phyloP scores from a whole-genome alignment of 2,888 invertebrate genomes.

The Ornithoptera alexandrae region DNA sequence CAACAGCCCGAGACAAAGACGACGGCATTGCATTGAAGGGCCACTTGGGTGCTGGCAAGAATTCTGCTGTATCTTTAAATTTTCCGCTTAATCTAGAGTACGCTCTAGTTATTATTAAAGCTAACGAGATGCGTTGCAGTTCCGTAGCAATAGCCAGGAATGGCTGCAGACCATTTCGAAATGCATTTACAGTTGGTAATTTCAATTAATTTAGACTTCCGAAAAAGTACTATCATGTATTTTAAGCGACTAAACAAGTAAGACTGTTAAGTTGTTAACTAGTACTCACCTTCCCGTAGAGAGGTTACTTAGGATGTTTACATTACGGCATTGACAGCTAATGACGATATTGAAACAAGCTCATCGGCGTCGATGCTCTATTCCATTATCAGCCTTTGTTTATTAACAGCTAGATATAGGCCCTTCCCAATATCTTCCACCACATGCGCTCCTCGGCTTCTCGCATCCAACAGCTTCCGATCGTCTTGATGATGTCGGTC shows the following conservation, averaged over 20 bases:
- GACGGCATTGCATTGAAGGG: slow-evolving; percentile 46
- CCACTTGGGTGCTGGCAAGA: slow-evolving; percentile 71
- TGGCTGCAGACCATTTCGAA: slow-evolving; percentile 7
- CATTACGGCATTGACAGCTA: too few species aligned
- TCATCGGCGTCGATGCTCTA: too few species aligned
- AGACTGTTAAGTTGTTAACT: background rate
- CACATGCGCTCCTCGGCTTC: too few species aligned
- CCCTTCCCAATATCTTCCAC: too few species aligned
- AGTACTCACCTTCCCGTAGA: too few species aligned
- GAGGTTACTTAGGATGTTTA: too few species aligned
- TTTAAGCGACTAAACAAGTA: background rate
- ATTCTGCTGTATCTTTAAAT: slow-evolving; percentile 74
- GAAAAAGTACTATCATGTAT: background rate
- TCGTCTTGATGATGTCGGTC: too few species aligned
- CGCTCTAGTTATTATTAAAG: slow-evolving; percentile 68
- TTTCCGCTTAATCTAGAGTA: slow-evolving; percentile 64
- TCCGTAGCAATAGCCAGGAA: slow-evolving; percentile 4
- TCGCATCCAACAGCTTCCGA: too few species aligned
- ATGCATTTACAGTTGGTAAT: slow-evolving; percentile 5
- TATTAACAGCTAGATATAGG: too few species aligned
- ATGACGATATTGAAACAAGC: too few species aligned
- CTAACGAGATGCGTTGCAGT: slow-evolving; percentile 53
- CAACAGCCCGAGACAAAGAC: slow-evolving; percentile 42
- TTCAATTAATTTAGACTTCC: slow-evolving; percentile 2
- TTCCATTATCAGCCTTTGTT: too few species aligned